Conservation (phyloP, 2,888 invertebrate genomes). For the Flexamia atlantica region DNA sequence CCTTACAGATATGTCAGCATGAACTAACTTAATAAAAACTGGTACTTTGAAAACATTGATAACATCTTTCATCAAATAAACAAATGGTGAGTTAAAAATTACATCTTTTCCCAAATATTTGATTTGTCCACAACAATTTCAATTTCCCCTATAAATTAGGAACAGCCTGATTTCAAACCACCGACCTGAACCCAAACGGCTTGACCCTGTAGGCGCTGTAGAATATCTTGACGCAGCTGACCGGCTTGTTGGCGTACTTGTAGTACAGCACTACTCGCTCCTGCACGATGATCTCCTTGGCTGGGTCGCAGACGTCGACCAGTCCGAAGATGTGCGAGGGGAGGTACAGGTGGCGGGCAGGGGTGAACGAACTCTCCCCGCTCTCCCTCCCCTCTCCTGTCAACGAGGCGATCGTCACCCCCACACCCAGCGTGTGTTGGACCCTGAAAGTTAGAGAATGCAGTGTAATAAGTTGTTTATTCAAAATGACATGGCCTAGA, state of each 20-base stretch:
- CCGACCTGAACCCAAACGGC: slow-evolving; percentile 88
- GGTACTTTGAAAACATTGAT: too few relatives aligned
- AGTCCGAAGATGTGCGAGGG: slow-evolving; percentile 96
- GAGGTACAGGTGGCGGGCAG: slow-evolving; percentile 87
- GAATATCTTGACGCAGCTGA: slow-evolving; percentile 98
- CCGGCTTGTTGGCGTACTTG: slow-evolving; percentile 97
- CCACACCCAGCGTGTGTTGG: slow-evolving; percentile 91
- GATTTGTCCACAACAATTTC: too few relatives aligned
- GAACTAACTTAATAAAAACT: too few relatives aligned
- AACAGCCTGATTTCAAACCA: too few relatives aligned
- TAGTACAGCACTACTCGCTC: slow-evolving; percentile 95
- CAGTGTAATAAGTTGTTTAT: too few relatives aligned
- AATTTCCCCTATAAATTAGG: too few relatives aligned
- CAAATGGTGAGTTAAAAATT: too few relatives aligned
- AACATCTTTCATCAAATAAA: too few relatives aligned
- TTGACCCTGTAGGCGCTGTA: slow-evolving; percentile 91
- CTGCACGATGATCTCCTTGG: slow-evolving; percentile 93
- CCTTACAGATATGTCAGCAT: too few relatives aligned
- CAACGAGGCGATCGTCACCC: slow-evolving; percentile 92
- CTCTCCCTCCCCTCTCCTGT: slow-evolving; percentile 95
- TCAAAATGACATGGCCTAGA: too few relatives aligned
- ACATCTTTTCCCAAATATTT: too few relatives aligned
- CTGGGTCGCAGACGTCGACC: slow-evolving; percentile 97
- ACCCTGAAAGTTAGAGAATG: too few relatives aligned
- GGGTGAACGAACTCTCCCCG: slow-evolving; percentile 92